phyloP scores from a whole-genome alignment of 2,888 invertebrate genomes.

The Sinohyriopsis cumingii region DNA sequence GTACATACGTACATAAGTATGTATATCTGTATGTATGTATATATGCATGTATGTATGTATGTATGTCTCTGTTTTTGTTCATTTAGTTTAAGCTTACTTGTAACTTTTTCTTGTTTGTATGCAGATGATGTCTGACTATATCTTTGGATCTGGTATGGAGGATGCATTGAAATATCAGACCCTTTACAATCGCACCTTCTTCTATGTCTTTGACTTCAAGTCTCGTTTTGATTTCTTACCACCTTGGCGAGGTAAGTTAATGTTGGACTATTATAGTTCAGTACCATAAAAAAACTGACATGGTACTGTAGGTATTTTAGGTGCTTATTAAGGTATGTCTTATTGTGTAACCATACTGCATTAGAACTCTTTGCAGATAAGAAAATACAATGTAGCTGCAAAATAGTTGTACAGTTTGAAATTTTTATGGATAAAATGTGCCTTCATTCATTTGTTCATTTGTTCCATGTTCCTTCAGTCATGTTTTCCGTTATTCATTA shows the following conservation, averaged over 20 bases:
- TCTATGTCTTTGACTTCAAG: slow-evolving; percentile 70
- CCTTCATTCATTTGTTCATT: too few species aligned
- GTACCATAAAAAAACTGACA: neutral
- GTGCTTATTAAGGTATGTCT: too few species aligned
- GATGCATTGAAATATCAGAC: slow-evolving; percentile 62
- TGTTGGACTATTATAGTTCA: neutral
- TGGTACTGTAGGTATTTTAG: neutral
- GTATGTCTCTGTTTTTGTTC: too few species aligned
- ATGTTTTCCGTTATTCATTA: neutral
- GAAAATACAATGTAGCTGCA: too few species aligned
- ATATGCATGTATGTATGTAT: too few species aligned
- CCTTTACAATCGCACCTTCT: slow-evolving; percentile 55
- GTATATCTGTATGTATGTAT: too few species aligned
- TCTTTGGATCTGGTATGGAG: slow-evolving; percentile 69
- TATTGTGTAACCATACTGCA: too few species aligned
- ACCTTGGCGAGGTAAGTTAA: slow-evolving; percentile 70
- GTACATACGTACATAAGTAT: too few species aligned
- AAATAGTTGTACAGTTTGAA: too few species aligned
- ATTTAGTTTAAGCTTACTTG: too few species aligned
- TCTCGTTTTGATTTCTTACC: slow-evolving; percentile 67
- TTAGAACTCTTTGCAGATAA: neutral
- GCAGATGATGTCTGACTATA: slow-evolving; percentile 69
- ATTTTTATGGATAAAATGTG: too few species aligned
- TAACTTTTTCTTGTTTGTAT: slow-evolving; percentile 3
- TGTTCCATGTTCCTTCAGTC: too few species aligned